Base-by-base conservation (phyloP, 2,797 vertebrate genomes). In the Sparus aurata region DNA sequence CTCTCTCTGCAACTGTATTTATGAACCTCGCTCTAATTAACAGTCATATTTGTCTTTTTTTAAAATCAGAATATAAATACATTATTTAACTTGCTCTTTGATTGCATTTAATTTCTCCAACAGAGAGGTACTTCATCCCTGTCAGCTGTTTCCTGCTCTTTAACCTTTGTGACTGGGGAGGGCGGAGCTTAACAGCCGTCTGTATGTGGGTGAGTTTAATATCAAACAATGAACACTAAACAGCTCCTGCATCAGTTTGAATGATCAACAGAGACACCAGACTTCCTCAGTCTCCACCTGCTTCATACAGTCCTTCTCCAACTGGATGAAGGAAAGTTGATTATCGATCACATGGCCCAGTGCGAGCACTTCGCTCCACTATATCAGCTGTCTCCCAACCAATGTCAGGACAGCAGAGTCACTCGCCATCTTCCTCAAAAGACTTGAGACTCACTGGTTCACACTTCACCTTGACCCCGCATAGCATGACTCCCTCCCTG, bases 91-190 rank as follows among this genome's bases (percentile, higher is more conserved):
- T 25, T 55, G 52, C 22, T 53, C 43, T 53, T 22, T 12, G 22
- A 54, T 46, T 5, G 23, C 12, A 6, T 8, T n/a, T 41, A 16
- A 3, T 73, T 72, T 71, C 1, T 47, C 63, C 54, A 16, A n/a
- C 82, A 92, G 92, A 87, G 1, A 8, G 47, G 2, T 99, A 97
- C 75, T 99, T 98, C 91, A 95, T 95, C 75, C 95, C 98, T 0
- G 97, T 98, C 67, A 95, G 95, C 72, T 98, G 98, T 80, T 98
- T 99, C 90, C 93, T 99, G 85, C 91, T 96, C 63, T 98, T 99
- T 71, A 99, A 99, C 71, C 22, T 97, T 83, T 96, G 96, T n/a
- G 98, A 99, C 94, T 99, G 97, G 97, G 82, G 86, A 0, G 98
- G 98, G 66, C 94, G 98, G 61, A 98, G 97, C 85, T 93, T 99